Evolutionary conservation across 2,113 vertebrate genomes (phyloP), one percentile per base, ranked within the genome.

Genomic region (Planiliza haematocheilus): DNA sequence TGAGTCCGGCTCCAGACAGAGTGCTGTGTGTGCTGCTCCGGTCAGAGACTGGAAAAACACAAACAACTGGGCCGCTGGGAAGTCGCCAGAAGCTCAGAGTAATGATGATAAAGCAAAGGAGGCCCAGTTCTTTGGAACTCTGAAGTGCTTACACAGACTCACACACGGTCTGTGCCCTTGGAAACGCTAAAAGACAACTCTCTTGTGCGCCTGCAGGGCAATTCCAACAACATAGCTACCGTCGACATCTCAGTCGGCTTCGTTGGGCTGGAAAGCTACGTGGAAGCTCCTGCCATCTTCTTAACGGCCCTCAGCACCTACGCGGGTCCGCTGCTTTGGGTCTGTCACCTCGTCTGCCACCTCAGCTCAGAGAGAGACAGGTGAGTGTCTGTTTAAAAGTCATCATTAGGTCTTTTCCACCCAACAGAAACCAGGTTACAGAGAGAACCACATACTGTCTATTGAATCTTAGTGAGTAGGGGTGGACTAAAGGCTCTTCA

Each of bases 171-270:
- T 63, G 46, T 12, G 7, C 42, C 42, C 7, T 17, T 14, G 10
- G 20, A 24, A 10, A 21, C 45, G 34, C 48, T 70, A 62, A 69
- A 79, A 74, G 9, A 58, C 43, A 16, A 30, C 67, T 34, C 75
- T 2, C 73, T 74, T 88, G 11, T 89, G 64, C 49, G 0, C 78
- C 89, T 92, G 74, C 91, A 99, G 98, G 98, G 98, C 1, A 99
- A 99, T 88, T 99, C 97, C 71, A 99, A 99, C 86, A 96, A 95
- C 86, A 96, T 99, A 11, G 94, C 94, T 81, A 96, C 95, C 0
- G 93, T 99, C 36, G 98, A 99, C 87, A 84, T 99, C 81, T 97
- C 98, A 0, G 97, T 97, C 1, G 97, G 97, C 60, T 98, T 97
- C 36, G 94, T 99, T 70, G 98, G 97, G 18, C 90, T 99, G 56